These are phyloP conservation scores for Bombylius major DNA, from an alignment of 2,888 invertebrate species.

Conservation along the genomic window DNA sequence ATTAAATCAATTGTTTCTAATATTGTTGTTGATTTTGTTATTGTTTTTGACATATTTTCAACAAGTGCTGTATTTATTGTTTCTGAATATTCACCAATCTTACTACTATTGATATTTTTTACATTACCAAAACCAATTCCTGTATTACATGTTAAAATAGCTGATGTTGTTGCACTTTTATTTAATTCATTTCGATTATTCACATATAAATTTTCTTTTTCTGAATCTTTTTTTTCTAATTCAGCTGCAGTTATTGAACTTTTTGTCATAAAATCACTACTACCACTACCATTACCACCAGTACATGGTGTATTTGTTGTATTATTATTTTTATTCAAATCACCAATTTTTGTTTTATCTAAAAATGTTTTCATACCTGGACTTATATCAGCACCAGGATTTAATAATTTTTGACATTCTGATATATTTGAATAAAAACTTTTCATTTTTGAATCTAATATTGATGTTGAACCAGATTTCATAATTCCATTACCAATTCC, in stretches of 20 bases:
- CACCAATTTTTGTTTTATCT: conserved; percentile 33
- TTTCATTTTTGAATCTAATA: conserved; percentile 71
- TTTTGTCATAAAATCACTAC: neutral
- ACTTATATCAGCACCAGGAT: conserved; percentile 59
- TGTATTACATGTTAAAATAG: neutral
- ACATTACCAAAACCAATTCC: neutral
- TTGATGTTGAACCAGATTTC: conserved; percentile 72
- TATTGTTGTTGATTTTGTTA: conserved; percentile 22
- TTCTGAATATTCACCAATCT: conserved; percentile 26
- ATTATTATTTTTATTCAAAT: conserved; percentile 15
- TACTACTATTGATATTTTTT: neutral
- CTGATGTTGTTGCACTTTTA: conserved; percentile 15
- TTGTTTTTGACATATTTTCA: conserved; percentile 20
- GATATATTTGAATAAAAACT: conserved; percentile 75
- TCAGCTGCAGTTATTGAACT: conserved; percentile 17
- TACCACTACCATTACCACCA: neutral
- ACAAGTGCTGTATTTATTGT: conserved; percentile 28
- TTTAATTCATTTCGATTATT: conserved; percentile 34
- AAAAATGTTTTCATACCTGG: conserved; percentile 58
- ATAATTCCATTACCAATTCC: conserved; percentile 55
- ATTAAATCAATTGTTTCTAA: conserved; percentile 34
- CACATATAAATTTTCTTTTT: conserved; percentile 34
- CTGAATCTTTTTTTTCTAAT: conserved; percentile 25
- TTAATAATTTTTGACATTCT: conserved; percentile 74
- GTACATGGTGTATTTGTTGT: neutral